Evolutionary conservation across 1,140 invertebrate genomes (phyloP).

Genomic region (Leptoteleia sp.): DNA sequence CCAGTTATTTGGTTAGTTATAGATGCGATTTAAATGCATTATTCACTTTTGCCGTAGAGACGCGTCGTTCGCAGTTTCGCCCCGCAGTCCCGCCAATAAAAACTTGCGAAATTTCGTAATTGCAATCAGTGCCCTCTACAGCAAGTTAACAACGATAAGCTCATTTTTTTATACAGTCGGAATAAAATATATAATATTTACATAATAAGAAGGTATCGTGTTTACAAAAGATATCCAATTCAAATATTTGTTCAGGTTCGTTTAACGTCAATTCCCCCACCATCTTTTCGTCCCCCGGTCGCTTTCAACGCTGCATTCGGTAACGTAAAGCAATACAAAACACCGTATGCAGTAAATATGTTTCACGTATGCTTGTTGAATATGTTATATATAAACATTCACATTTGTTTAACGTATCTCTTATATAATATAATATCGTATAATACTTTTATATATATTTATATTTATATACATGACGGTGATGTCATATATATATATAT

Average conservation of each 20-base stretch:
- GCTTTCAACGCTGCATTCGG: slow-evolving; percentile 18
- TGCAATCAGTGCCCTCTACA: slow-evolving; percentile 37
- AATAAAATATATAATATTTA: slow-evolving; percentile 62
- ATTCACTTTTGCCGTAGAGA: slow-evolving; percentile 12
- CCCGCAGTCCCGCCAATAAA: slow-evolving; percentile 14
- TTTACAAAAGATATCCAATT: slow-evolving; percentile 62
- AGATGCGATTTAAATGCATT: neutral
- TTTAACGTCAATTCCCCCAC: no score
- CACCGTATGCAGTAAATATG: slow-evolving; percentile 53
- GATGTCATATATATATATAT: slow-evolving; percentile 49
- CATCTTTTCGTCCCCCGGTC: slow-evolving; percentile 4
- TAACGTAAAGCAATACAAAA: slow-evolving; percentile 59
- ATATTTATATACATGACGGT: slow-evolving; percentile 50
- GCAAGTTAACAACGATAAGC: slow-evolving; percentile 61
- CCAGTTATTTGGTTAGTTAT: slow-evolving; percentile 10
- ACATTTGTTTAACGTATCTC: slow-evolving; percentile 57
- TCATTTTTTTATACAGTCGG: slow-evolving; percentile 59
- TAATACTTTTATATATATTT: slow-evolving; percentile 46
- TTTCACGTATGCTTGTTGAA: slow-evolving; percentile 56
- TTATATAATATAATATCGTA: slow-evolving; percentile 44
- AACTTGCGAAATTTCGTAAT: slow-evolving; percentile 28
- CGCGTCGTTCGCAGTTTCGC: slow-evolving; percentile 2
- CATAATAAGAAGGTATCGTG: slow-evolving; percentile 50
- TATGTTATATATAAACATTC: slow-evolving; percentile 61
- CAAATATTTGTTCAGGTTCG: slow-evolving; percentile 12